These are phyloP conservation scores for Paradoxurus hermaphroditus DNA, from an alignment of 2,113 vertebrate species.

Conservation along the genomic window DNA sequence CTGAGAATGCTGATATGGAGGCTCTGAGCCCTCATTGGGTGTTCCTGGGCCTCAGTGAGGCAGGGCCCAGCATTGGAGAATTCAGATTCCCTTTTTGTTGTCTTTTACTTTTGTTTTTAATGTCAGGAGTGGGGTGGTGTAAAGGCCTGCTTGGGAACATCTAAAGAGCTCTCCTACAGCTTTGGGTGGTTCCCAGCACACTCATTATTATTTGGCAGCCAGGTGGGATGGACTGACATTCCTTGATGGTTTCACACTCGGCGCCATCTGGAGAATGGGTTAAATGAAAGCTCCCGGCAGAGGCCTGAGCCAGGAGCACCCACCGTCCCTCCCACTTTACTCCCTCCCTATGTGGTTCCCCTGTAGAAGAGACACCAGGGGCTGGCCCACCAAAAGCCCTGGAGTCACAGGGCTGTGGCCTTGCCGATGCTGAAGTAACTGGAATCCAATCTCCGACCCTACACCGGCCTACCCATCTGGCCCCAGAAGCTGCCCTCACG, in stretches of 20 bases:
- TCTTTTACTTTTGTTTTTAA: conserved; percentile 17
- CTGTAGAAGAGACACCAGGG: neutral
- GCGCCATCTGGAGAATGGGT: neutral
- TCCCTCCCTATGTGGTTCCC: neutral
- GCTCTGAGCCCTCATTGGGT: neutral
- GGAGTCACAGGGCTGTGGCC: neutral
- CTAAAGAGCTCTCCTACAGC: neutral
- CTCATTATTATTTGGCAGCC: neutral
- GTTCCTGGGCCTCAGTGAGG: neutral
- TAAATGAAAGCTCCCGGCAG: neutral
- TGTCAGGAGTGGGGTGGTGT: neutral
- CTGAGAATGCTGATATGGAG: neutral
- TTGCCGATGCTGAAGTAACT: neutral
- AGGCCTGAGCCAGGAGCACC: neutral
- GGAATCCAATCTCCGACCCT: neutral
- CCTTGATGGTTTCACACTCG: neutral
- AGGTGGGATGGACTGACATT: neutral
- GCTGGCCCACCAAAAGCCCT: neutral
- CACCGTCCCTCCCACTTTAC: neutral
- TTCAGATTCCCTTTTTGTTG: neutral
- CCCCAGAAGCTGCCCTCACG: neutral
- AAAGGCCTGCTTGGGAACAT: neutral
- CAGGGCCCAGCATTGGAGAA: neutral
- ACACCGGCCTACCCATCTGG: neutral
- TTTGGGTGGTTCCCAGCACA: neutral